Evolutionary conservation across 2,113 vertebrate species (phyloP), one percentile per base, ranked within the genome.

Genomic region (Spermophilus dauricus): DNA sequence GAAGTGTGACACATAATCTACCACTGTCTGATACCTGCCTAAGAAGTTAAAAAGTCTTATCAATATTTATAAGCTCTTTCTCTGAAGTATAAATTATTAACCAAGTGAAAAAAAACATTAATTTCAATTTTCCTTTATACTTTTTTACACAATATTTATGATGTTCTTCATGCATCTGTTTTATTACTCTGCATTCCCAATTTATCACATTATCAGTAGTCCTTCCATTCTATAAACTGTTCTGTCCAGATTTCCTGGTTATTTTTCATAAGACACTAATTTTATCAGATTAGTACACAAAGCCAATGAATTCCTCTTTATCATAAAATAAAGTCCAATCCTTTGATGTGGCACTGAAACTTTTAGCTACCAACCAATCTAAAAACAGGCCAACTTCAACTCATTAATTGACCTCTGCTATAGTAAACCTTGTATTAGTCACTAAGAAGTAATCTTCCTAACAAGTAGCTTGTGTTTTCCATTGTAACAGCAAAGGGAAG

Each of bases 211-310:
- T 30, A 3, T 24, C 37, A 39, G 56, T 39, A 63, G 16, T 30
- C 7, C 32, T 65, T 48, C 16, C 7, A 32, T 70, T n/a, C 3
- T 73, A 22, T 37, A 82, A 26, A n/a, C n/a, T 11, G 10, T 80
- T 48, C 3, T 83, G 3, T 10, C 20, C n/a, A 83, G 32, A 16
- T 82, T 76, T 70, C 30, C 26, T 80, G 6, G 12, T 67, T 53
- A 18, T 34, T 89, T 81, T 58, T 83, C 32, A 10, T 24, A 39
- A 69, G 20, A 2, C 5, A 45, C 9, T 37, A 65, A 91, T 51
- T 56, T 51, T 67, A 39, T 76, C 1, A 26, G 0, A 1, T 20
- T 45, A 30, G 5, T 22, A 30, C 14, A n/a, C 1, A 20, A 12
- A 1, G 18, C 14, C 16, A 76, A 4, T 48, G 20, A 37, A 65